phyloP scores from a whole-genome alignment of 2,797 vertebrate species.

The Trematomus bernacchii region DNA sequence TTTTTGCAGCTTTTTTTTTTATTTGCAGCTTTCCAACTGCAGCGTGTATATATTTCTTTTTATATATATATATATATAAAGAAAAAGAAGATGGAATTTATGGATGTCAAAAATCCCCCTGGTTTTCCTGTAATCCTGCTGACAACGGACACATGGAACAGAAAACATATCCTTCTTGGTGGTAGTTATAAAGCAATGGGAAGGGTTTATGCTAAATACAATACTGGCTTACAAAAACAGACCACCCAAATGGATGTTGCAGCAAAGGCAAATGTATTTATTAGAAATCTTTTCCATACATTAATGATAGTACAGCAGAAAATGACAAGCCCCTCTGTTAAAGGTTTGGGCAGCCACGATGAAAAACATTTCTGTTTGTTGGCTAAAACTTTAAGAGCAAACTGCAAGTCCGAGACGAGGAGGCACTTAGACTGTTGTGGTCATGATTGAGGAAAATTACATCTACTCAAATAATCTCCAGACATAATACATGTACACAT shows the following conservation, averaged over 20 bases:
- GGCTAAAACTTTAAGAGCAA: conserved; percentile 16
- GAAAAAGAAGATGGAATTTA: too few species aligned
- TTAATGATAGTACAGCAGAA: conserved; percentile 15
- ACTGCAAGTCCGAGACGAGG: conserved; percentile 38
- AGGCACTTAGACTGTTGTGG: conserved; percentile 66
- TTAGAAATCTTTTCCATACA: conserved; percentile 57
- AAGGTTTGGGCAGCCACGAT: conserved; percentile 8
- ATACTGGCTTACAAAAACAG: background rate
- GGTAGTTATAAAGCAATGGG: too few species aligned
- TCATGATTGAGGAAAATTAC: conserved; percentile 34
- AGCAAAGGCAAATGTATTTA: conserved; percentile 67
- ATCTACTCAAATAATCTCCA: conserved; percentile 27
- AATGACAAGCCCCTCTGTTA: background rate
- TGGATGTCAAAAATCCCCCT: too few species aligned
- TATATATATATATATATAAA: too few species aligned
- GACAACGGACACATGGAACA: too few species aligned
- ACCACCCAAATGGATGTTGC: conserved; percentile 7
- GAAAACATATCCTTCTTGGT: too few species aligned
- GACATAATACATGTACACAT: conserved; percentile 18
- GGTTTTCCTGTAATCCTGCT: too few species aligned
- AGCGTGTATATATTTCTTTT: too few species aligned
- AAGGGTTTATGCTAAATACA: background rate
- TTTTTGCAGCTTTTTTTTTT: too few species aligned
- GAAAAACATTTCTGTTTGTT: conserved; percentile 26
- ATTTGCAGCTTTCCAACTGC: too few species aligned